Evolutionary conservation across 2,113 vertebrate species (phyloP), one percentile per base, ranked within the genome.

Genomic region (Chloebia gouldiae): DNA sequence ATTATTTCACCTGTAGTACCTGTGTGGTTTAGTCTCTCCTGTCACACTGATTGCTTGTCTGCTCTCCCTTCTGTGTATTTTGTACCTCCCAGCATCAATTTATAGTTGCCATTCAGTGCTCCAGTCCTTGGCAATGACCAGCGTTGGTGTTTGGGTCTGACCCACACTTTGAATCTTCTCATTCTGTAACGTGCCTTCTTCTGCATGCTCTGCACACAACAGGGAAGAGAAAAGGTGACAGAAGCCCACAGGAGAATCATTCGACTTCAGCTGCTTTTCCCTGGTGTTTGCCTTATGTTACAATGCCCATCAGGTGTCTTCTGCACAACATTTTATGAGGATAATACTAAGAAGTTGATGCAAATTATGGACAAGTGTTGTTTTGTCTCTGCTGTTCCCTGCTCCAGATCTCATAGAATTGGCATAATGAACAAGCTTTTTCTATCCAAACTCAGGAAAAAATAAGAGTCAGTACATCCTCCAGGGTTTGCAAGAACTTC

Each of bases 161-260:
- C 30, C 33, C 24, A 10, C 24, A 40, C 30, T 22, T 25, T 4
- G 75, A 24, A 24, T 28, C 11, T 66, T 31, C 49, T 78, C 27
- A 27, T 37, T 72, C 78, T 91, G 37, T 76, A 35, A 37, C 0
- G 0, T 82, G 10, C 8, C 5, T 0, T 1, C 19, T 49, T 20
- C 30, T 60, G 53, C 42, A 8, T 31, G 13, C 33, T 78, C 35
- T 81, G 56, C 47, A 60, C 33, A 28, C 15, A 35, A 5, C 27
- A 63, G 40, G 39, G 47, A 35, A 44, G 40, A 42, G 21, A 33
- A 76, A 77, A 42, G 8, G 16, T 79, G 49, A 14, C 15, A 54
- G 35, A 59, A 66, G 17, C 47, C 65, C 35, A 9, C 31, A 44
- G 49, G 19, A 69, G 23, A 80, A 37, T 60, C 11, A n/a, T 12